Conservation (phyloP, 2,113 vertebrate species). For the Tetrao urogallus region DNA sequence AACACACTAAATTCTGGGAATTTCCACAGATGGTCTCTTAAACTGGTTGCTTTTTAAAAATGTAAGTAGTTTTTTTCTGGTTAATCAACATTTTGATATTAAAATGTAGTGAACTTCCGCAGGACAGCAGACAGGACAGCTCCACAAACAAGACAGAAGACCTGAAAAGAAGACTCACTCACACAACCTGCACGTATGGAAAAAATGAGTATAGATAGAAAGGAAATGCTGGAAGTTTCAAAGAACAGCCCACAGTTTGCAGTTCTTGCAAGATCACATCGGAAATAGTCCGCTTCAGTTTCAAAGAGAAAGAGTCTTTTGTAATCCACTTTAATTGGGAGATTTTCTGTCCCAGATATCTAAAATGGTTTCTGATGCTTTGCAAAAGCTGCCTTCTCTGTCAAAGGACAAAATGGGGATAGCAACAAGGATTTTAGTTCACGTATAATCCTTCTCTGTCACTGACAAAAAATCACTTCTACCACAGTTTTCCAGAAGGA, state of each 20-base stretch:
- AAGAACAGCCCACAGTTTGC: not conserved
- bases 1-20: not conserved
- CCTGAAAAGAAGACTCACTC: not conserved
- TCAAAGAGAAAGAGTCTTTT: not conserved
- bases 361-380: not conserved
- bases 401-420: not conserved
- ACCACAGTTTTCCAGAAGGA: not conserved
- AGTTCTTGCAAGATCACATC: not conserved
- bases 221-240: not conserved
- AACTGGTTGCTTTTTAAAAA: not conserved
- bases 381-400: not conserved
- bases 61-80: not conserved
- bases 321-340: not conserved
- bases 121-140: not conserved
- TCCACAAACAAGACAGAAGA: not conserved
- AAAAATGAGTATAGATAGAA: not conserved
- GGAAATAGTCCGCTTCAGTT: not conserved
- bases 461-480: not conserved
- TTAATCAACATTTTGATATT: not conserved
- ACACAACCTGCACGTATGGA: not conserved
- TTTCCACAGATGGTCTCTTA: not conserved
- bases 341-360: not conserved
- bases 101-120: not conserved
- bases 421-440: not conserved
- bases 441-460: not conserved